Percentiles rank a stretch among this genome's conserved stretches.
phyloP scores from a whole-genome alignment of 2,888 invertebrate genomes.

The Furcula furcula region DNA sequence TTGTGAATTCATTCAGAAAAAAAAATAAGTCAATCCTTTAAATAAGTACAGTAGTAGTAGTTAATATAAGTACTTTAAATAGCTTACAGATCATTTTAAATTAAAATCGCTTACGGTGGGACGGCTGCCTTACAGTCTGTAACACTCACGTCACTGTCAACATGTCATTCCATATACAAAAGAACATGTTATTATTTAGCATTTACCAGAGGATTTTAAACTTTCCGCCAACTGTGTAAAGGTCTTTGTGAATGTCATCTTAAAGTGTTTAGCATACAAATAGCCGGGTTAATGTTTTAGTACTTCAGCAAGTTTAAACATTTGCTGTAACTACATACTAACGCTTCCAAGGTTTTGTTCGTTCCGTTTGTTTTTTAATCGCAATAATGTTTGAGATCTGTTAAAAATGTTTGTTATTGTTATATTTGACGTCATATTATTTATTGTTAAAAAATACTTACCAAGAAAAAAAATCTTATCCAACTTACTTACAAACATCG shows the following conservation, averaged over 20 bases:
- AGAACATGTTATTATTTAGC: background rate
- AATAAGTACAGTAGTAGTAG: no score
- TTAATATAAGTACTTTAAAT: no score
- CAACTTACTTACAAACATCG: no score
- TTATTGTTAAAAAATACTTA: no score
- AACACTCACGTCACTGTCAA: slow-evolving; percentile 8
- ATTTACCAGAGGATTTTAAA: slow-evolving; percentile 4
- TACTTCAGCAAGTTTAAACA: slow-evolving; percentile 1
- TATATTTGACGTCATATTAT: no score
- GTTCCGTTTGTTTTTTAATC: slow-evolving; percentile 2
- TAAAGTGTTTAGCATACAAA: slow-evolving; percentile 5
- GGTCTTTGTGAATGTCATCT: background rate
- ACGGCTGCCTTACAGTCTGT: background rate
- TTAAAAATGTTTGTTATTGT: no score
- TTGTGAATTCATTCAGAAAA: no score
- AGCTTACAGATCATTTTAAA: no score
- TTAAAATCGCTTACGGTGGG: background rate
- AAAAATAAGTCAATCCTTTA: no score
- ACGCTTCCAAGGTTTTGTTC: slow-evolving; percentile 6
- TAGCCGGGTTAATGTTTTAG: slow-evolving; percentile 3
- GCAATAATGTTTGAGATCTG: no score
- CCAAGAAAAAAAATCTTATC: no score
- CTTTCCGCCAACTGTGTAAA: slow-evolving; percentile 1
- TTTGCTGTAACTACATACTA: slow-evolving; percentile 5
- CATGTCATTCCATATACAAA: slow-evolving; percentile 3